Evolutionary conservation across 2,113 vertebrate genomes (phyloP).

Genomic region (Siniperca chuatsi): DNA sequence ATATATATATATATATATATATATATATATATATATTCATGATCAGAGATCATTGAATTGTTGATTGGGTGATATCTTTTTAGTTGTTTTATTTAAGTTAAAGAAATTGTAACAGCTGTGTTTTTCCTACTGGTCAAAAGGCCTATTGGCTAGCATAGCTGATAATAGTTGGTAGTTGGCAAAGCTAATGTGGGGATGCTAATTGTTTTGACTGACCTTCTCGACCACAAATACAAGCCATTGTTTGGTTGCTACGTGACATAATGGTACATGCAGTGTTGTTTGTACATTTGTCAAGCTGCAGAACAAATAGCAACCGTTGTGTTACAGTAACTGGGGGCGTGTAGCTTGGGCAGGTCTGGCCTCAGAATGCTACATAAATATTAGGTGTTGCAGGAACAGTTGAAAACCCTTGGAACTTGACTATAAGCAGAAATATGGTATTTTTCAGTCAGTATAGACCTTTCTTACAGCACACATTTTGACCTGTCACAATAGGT

Average conservation of each 20-base stretch:
- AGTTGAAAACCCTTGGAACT: neutral
- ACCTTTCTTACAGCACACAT: neutral
- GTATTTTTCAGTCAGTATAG: neutral
- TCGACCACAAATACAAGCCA: neutral
- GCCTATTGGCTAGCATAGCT: neutral
- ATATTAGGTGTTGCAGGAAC: neutral
- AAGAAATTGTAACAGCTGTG: no score
- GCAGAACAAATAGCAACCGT: constrained; percentile 34
- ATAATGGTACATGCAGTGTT: constrained; percentile 16
- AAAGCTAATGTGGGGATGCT: neutral
- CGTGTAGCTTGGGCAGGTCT: neutral
- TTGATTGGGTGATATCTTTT: no score
- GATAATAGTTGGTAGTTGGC: neutral
- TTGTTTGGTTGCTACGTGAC: constrained; percentile 36
- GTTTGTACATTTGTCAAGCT: constrained; percentile 28
- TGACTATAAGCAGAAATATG: neutral
- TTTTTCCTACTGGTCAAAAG: neutral
- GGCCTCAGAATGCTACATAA: neutral
- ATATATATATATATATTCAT: no score
- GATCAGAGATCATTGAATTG: no score
- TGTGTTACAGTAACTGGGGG: constrained; percentile 9
- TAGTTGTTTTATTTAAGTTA: no score
- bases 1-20: no score
- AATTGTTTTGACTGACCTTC: neutral
- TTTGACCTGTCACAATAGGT: neutral